phyloP scores from a whole-genome alignment of 2,888 invertebrate species.

The Pegoplata infirma region DNA sequence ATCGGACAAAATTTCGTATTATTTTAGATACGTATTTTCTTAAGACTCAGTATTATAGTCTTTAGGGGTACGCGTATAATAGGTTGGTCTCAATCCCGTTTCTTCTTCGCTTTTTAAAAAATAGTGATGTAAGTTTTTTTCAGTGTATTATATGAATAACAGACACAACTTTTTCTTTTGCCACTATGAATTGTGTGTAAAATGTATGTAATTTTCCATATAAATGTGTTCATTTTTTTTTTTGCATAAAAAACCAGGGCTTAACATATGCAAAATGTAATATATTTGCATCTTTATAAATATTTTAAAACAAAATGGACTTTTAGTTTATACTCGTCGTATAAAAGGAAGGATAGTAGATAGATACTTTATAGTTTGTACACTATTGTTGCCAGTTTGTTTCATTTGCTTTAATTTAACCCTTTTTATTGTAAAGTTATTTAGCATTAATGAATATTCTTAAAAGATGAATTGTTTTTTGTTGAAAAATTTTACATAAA shows the following conservation, averaged over 20 bases:
- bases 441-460: slow-evolving; percentile 72
- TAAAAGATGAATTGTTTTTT: slow-evolving; percentile 69
- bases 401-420: slow-evolving; percentile 26
- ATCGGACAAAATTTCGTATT: too few species aligned
- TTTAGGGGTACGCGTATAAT: too few species aligned
- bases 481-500: too few species aligned
- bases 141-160: neutral
- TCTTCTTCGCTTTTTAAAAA: too few species aligned
- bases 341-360: slow-evolving; percentile 34
- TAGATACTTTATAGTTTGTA: neutral
- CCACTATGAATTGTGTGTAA: neutral
- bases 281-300: slow-evolving; percentile 77
- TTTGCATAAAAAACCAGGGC: slow-evolving; percentile 43
- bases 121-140: too few species aligned
- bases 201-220: neutral
- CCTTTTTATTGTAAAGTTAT: slow-evolving; percentile 52
- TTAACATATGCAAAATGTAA: slow-evolving; percentile 76
- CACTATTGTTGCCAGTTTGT: slow-evolving; percentile 4
- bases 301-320: slow-evolving; percentile 68
- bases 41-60: too few species aligned
- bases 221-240: slow-evolving; percentile 14
- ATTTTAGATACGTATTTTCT: too few species aligned
- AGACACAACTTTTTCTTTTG: slow-evolving; percentile 14
- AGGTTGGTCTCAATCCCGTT: too few species aligned
- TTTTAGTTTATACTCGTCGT: slow-evolving; percentile 43